Evolutionary conservation across 1,140 invertebrate genomes (phyloP).

Genomic region (Penaeus vannamei): DNA sequence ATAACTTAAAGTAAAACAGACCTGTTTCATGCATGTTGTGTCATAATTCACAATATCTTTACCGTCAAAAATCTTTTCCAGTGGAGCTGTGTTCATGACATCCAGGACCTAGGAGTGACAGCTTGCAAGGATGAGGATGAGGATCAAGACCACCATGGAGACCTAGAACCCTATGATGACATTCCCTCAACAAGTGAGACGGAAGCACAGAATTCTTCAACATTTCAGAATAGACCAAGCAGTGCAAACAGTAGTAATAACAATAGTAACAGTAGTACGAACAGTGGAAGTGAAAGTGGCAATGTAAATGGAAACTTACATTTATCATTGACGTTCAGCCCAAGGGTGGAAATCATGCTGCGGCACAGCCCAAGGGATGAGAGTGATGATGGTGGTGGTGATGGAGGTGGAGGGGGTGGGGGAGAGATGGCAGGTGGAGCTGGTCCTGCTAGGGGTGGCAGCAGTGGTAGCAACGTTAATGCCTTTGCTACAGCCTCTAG

Average conservation of each 20-base stretch:
- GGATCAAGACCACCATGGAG: constrained; percentile 37
- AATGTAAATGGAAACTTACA: constrained; percentile 51
- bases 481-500: not conserved
- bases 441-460: constrained; percentile 6
- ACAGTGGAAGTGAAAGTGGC: constrained; percentile 47
- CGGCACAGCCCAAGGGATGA: constrained; percentile 51
- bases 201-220: constrained; percentile 48
- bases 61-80: constrained; percentile 18
- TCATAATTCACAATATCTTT: not conserved
- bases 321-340: constrained; percentile 53
- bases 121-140: constrained; percentile 60
- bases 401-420: constrained; percentile 29
- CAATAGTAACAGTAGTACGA: constrained; percentile 34
- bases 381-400: constrained; percentile 47
- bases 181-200: constrained; percentile 52
- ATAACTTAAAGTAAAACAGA: no score
- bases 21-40: not conserved
- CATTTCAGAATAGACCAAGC: constrained; percentile 34
- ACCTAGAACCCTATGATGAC: constrained; percentile 51
- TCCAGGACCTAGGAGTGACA: constrained; percentile 79
- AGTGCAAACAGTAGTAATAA: constrained; percentile 27
- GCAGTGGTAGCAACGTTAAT: constrained; percentile 21
- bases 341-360: constrained; percentile 56
- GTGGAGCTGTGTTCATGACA: constrained; percentile 95
- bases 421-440: constrained; percentile 18